Conservation (phyloP, 1,140 invertebrate species). For the Achatina immaculata region DNA sequence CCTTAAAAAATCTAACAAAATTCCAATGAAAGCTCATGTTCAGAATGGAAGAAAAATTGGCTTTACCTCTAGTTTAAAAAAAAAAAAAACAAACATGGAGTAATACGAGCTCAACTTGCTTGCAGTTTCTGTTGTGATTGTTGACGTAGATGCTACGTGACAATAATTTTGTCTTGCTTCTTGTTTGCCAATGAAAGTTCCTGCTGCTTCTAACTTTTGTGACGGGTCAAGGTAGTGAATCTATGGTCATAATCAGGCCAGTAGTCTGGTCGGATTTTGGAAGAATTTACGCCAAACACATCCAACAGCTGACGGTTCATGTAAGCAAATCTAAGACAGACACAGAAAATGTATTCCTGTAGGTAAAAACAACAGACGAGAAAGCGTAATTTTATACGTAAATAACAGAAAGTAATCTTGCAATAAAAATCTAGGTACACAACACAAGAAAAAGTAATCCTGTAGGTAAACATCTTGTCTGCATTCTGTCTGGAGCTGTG, state of each 20-base stretch:
- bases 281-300: slow-evolving; percentile 57
- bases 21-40: no score
- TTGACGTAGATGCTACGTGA: no score
- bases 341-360: neutral
- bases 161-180: no score
- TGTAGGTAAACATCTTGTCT: neutral
- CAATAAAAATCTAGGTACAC: neutral
- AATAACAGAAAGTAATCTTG: neutral
- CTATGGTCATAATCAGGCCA: slow-evolving; percentile 64
- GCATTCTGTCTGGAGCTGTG: no score
- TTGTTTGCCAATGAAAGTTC: no score
- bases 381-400: neutral
- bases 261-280: slow-evolving; percentile 61
- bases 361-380: slow-evolving; percentile 10
- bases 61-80: no score
- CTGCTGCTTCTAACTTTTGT: neutral
- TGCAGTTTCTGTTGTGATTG: no score
- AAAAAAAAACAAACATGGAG: no score
- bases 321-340: slow-evolving; percentile 60
- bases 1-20: no score
- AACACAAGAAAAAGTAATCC: neutral
- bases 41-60: no score
- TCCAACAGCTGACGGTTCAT: slow-evolving; percentile 66
- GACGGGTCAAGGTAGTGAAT: slow-evolving; percentile 47
- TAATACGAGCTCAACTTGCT: no score